Evolutionary conservation across 2,888 invertebrate genomes (phyloP), one percentile per base, ranked within the genome.

Genomic region (Cheilosia impressa): DNA sequence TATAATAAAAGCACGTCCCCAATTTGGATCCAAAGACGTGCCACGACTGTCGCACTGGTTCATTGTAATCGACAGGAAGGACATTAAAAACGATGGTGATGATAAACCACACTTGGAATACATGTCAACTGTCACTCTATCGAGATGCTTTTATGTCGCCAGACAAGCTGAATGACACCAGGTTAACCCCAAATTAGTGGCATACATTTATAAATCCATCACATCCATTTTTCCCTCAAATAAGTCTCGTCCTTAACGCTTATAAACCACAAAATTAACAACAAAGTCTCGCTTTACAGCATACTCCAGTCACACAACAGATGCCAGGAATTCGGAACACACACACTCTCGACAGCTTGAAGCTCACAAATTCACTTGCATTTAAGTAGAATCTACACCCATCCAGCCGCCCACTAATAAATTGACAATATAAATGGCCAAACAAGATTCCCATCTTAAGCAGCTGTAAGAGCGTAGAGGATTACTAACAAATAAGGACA

Each of bases 391-490:
- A 15, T 9, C 43, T 27, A 45, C 43, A 55, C n/a, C 15, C 7
- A 60, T 27, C 7, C 55, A 41, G 31, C 52, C 66, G 17, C 41
- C 57, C 62, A 71, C 41, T 76, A 68, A 85, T 77, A 81, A 81
- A 85, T 85, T 68, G 71, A 62, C 81, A 71, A 68, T 76, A 77
- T 85, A 81, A 85, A 81, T 85, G 76, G 52, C 47, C 58, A 81
- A 81, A 81, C 81, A 81, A 85, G 81, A 85, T 76, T 85, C 57
- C 62, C 72, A 85, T 85, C 84, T 85, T 85, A 85, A 85, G 84
- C 84, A 85, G 75, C 76, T 77, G 72, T 81, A 85, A 80, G 71
- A 66, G 55, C 76, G 66, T 68, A 55, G 55, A 72, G 81, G 85
- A 81, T 85, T 81, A 77, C 81, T 47, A 77, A 72, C 77, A 72